These are phyloP conservation scores for Lichenostomus cassidix DNA, from an alignment of 2,113 vertebrate genomes.

Conservation along the genomic window DNA sequence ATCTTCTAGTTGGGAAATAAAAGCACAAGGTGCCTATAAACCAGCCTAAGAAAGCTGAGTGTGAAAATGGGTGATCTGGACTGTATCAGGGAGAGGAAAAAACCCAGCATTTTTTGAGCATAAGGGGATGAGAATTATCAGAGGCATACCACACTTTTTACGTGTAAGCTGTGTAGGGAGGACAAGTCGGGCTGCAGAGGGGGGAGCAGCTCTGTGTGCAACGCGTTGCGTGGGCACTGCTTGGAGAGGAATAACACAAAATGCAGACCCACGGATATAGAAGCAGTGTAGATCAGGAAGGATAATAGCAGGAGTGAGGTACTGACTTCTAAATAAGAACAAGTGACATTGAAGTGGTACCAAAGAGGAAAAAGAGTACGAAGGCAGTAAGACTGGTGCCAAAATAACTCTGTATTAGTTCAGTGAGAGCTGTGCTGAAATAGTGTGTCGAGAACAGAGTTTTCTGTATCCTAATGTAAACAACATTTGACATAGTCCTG, in stretches of 20 bases:
- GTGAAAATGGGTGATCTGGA: conserved; percentile 25
- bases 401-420: not conserved
- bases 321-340: not conserved
- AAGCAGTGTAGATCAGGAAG: not conserved
- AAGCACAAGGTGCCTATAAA: not conserved
- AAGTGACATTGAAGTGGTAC: not conserved
- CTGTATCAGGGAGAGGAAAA: not conserved
- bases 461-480: conserved; percentile 29
- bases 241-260: not conserved
- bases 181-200: not conserved
- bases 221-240: not conserved
- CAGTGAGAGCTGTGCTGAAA: not conserved
- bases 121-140: not conserved
- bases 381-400: not conserved
- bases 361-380: not conserved
- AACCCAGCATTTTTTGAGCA: not conserved
- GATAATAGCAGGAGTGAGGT: not conserved
- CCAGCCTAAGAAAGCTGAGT: not conserved
- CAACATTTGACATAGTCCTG: conserved; percentile 10
- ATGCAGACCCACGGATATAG: not conserved
- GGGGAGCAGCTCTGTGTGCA: not conserved
- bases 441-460: not conserved
- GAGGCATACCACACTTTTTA: not conserved
- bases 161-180: not conserved
- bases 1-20: not conserved